Conservation (phyloP, 1,140 invertebrate species). For the Drosophila subobscura region DNA sequence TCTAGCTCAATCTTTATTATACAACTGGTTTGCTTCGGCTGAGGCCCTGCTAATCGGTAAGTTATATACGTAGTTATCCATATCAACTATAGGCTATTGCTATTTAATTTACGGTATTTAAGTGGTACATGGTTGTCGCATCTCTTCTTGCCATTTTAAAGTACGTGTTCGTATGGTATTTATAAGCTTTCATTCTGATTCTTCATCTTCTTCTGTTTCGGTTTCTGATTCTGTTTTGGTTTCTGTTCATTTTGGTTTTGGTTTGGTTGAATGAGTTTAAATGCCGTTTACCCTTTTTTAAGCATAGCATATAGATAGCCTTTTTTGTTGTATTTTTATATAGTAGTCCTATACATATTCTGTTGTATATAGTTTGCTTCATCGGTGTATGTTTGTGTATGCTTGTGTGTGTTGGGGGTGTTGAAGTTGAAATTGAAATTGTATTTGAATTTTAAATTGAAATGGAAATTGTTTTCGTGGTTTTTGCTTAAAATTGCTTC, state of each 20-base stretch:
- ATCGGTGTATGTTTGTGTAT: slow-evolving; percentile 41
- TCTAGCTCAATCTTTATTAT: slow-evolving; percentile 76
- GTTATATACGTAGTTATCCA: slow-evolving; percentile 19
- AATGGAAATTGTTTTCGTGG: slow-evolving; percentile 71
- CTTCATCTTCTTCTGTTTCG: slow-evolving; percentile 27
- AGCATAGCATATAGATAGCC: slow-evolving; percentile 71
- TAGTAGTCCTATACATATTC: slow-evolving; percentile 39
- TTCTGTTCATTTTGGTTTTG: slow-evolving; percentile 11
- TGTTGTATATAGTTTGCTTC: slow-evolving; percentile 29
- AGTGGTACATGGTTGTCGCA: slow-evolving; percentile 45
- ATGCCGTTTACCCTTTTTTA: slow-evolving; percentile 78
- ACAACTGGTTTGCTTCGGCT: slow-evolving; percentile 65
- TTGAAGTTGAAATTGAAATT: slow-evolving; percentile 72
- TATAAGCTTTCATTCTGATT: slow-evolving; percentile 68
- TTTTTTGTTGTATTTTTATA: slow-evolving; percentile 43
- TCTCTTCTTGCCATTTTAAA: slow-evolving; percentile 19
- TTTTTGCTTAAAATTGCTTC: slow-evolving; percentile 76
- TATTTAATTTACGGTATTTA: slow-evolving; percentile 78
- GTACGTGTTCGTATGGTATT: slow-evolving; percentile 52
- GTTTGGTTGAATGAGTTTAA: slow-evolving; percentile 64
- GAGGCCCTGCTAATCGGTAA: slow-evolving; percentile 53
- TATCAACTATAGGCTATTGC: slow-evolving; percentile 67
- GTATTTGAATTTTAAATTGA: slow-evolving; percentile 55
- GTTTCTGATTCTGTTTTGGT: slow-evolving; percentile 12
- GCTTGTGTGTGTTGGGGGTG: slow-evolving; percentile 44